Percentiles rank a stretch among this genome's conserved stretches.
Conservation (phyloP, 1,140 invertebrate genomes). For the Trichonephila clavata region DNA sequence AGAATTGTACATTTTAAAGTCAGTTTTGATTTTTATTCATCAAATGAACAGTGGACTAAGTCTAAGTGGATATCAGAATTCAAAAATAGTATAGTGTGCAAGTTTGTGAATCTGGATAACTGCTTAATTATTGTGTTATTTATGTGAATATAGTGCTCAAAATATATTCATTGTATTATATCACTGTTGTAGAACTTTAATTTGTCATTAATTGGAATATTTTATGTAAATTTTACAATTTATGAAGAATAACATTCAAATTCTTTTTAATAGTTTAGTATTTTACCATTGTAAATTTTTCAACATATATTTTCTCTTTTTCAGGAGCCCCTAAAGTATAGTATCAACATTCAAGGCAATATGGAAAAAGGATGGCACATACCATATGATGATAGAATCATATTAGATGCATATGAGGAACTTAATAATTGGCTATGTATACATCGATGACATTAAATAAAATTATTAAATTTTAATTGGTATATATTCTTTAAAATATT, state of each 20-base stretch:
- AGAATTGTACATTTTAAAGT: no score
- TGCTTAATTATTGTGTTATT: no score
- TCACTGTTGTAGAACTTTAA: no score
- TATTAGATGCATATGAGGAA: slow-evolving; percentile 68
- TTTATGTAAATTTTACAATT: neutral
- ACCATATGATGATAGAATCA: slow-evolving; percentile 64
- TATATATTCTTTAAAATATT: neutral
- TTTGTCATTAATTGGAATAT: neutral
- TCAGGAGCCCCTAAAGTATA: slow-evolving; percentile 56
- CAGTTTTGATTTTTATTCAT: no score
- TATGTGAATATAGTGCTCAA: no score
- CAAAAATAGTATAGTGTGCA: no score
- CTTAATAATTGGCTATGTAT: slow-evolving; percentile 73
- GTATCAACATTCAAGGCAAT: slow-evolving; percentile 58
- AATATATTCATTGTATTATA: no score
- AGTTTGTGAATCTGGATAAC: no score
- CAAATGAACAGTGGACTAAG: no score
- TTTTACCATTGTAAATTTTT: neutral
- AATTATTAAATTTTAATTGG: neutral
- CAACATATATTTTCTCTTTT: neutral
- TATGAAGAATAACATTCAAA: neutral
- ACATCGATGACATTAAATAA: neutral
- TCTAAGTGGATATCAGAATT: no score
- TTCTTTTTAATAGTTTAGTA: no score
- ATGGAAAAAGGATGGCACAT: slow-evolving; percentile 70